Base-by-base conservation (phyloP, 2,888 invertebrate species). In the Capitulum mitella region DNA sequence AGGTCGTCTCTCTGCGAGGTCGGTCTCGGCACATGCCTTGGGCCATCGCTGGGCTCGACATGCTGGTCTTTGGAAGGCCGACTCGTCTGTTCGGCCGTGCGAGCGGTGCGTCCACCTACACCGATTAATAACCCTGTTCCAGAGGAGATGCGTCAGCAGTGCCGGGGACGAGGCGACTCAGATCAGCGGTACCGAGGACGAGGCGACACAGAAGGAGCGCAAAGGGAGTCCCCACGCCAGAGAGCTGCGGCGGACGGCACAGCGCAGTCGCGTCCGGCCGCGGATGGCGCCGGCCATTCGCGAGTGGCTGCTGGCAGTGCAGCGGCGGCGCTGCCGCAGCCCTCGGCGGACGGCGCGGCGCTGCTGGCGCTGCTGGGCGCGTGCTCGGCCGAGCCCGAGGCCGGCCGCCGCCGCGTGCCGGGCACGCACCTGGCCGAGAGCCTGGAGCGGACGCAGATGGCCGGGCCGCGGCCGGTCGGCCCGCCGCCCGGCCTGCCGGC, bases 281-380 rank as follows among this genome's bases (percentile, higher is more conserved):
- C 29, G 10, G n/a, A 22, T 3, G 58, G 29, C 58, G 5, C 58
- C 19, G 3, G 12, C 29, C 0, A 6, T 58, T 29, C 1, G 29
- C 43, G 43, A 43, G 43, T 43, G 6, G 43, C 43, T 43, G 43
- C 43, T 12, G 43, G 43, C 43, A 12, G 43, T 12, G 43, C 43
- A 12, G n/a, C 58, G n/a, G 58, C 58, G n/a, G 58, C 10, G 29
- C 58, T 29, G 58, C n/a, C 58, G 29, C n/a, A 5, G 58, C 3
- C 58, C n/a, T 6, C 58, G 29, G n/a, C 6, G 58, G 58, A 29
- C 58, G 58, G 58, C 58, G 58, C 29, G 6, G 37, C 37, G 26
- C 70, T 37, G 70, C 70, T 70, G 34, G 70, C 70, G 70, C 37
- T 70, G 70, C 70, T 70, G 70, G 37, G 70, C 70, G 37, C 22